Percentiles rank a stretch among this genome's conserved stretches.
Evolutionary conservation across 92 coral and sea anemone genomes (phyloP).

Genomic region (Porites rus): DNA sequence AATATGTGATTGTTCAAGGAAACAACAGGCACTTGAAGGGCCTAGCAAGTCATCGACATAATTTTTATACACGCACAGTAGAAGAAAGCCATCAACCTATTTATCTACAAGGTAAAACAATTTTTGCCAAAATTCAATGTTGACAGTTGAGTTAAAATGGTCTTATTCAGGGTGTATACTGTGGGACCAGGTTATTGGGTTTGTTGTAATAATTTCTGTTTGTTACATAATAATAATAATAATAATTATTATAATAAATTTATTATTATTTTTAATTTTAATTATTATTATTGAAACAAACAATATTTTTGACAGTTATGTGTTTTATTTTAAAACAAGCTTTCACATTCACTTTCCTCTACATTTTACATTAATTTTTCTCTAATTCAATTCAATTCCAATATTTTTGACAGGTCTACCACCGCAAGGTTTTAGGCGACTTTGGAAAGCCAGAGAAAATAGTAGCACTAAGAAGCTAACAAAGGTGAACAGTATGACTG

Average conservation of each 20-base stretch:
- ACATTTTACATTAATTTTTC: neutral
- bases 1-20: slow-evolving; percentile 75
- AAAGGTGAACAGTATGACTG: slow-evolving; percentile 25
- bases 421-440: slow-evolving; percentile 54
- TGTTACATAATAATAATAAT: too few relatives aligned
- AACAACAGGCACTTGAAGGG: slow-evolving; percentile 50
- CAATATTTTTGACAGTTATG: too few relatives aligned
- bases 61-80: neutral
- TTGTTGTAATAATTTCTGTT: too few relatives aligned
- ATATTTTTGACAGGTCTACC: slow-evolving; percentile 24
- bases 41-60: neutral
- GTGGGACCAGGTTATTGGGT: too few relatives aligned
- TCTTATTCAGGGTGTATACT: neutral
- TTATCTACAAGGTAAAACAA: slow-evolving; percentile 63
- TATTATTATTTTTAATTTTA: too few relatives aligned
- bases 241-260: too few relatives aligned
- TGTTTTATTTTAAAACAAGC: too few relatives aligned
- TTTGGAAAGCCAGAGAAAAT: slow-evolving; percentile 26
- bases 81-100: slow-evolving; percentile 62
- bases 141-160: neutral
- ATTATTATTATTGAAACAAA: too few relatives aligned
- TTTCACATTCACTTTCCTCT: too few relatives aligned
- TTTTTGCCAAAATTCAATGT: neutral
- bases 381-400: neutral
- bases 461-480: neutral